These are phyloP conservation scores for Ciconia boyciana DNA, from an alignment of 2,113 vertebrate species.

Conservation along the genomic window DNA sequence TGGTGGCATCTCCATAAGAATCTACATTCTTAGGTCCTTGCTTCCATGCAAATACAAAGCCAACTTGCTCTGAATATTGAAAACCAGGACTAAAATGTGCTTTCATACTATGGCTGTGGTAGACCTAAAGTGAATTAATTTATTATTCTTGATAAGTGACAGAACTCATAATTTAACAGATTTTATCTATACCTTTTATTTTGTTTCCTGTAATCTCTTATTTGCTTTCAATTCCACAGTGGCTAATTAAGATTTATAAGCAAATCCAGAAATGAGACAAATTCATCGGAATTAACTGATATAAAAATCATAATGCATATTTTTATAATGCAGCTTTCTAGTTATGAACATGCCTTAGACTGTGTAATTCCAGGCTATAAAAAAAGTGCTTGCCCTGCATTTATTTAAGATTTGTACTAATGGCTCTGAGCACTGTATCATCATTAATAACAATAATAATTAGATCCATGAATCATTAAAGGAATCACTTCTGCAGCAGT, in stretches of 20 bases:
- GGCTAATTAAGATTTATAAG: constrained; percentile 6
- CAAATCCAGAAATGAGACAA: not conserved
- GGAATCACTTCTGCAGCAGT: not conserved
- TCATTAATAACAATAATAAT: constrained; percentile 12
- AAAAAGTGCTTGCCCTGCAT: constrained; percentile 4
- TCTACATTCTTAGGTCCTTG: not conserved
- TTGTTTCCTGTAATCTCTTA: not conserved
- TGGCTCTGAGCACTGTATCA: not conserved
- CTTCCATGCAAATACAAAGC: not conserved
- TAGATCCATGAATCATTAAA: not conserved
- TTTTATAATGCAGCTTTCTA: not conserved
- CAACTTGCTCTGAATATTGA: not conserved
- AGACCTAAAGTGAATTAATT: not conserved
- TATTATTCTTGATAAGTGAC: not conserved
- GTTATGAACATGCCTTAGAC: not conserved
- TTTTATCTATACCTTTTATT: not conserved
- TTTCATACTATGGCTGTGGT: not conserved
- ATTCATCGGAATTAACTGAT: not conserved
- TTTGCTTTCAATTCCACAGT: not conserved
- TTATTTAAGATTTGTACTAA: not conserved
- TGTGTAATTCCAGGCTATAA: not conserved
- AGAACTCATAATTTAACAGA: not conserved
- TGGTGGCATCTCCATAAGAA: not conserved
- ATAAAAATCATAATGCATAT: not conserved
- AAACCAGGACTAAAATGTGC: not conserved